Base-by-base conservation (phyloP, 2,888 invertebrate species). In the Platycheirus albimanus region DNA sequence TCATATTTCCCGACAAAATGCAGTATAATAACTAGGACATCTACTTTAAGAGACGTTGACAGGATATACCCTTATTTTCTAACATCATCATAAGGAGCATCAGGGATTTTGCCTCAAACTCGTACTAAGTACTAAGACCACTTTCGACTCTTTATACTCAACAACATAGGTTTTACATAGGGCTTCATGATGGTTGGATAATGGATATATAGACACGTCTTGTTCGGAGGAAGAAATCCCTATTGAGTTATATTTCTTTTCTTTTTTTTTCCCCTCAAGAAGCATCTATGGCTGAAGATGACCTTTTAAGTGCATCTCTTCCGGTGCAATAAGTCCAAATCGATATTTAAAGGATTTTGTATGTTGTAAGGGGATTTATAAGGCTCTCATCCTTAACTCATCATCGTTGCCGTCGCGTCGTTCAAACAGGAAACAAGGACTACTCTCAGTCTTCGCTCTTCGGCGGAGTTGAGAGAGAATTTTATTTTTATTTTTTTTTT, bases 271-370 rank as follows among this genome's bases (percentile, higher is more conserved):
- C 17, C n/a, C n/a, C n/a, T 33, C 33, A 52, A 33, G 54, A 54
- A 36, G 20, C 17, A 36, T 36, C 13, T 17, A 4, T 11, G 10
- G 36, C 36, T 54, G 33, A 3, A 45, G 33, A 63, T 63, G 63
- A 63, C 63, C 63, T 64, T 64, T 64, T 64, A 64, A 64, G 63
- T 45, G 63, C 19, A 58, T 58, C 38, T 64, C 63, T 47, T 64
- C 63, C 47, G 36, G 54, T 54, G 54, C 19, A 54, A 20, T 36
- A 54, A 54, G n/a, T 36, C 13, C 33, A 45, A 56, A 36, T 64
- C 63, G 30, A 47, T 33, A 64, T 49, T 20, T 33, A 5, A 45
- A 30, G 30, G 3, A 43, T 19, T 19, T 19, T 33, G 2, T 54
- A 15, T 36, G 10, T 54, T 36, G 15, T 36, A 19, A 28, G 30